These are phyloP conservation scores for Chrysodeixis includens DNA, from an alignment of 2,888 invertebrate genomes.

Conservation along the genomic window DNA sequence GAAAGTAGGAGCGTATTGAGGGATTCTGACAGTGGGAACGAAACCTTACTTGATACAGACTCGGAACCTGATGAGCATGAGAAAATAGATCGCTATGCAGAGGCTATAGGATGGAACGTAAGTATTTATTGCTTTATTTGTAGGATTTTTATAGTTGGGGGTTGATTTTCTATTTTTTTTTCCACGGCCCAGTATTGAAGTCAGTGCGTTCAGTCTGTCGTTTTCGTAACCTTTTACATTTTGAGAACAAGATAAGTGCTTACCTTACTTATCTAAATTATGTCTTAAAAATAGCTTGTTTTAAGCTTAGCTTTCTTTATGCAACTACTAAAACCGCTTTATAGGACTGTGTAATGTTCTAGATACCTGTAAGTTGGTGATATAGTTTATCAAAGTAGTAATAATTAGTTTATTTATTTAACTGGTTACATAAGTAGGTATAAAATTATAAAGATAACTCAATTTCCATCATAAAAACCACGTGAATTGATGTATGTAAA, in stretches of 20 bases:
- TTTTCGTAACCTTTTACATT: no score
- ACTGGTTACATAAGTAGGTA: not conserved
- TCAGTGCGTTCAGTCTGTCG: no score
- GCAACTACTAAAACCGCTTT: no score
- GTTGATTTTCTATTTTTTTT: no score
- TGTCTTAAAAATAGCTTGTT: no score
- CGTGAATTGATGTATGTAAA: conserved; percentile 11
- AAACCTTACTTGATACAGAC: conserved; percentile 90
- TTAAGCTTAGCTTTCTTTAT: no score
- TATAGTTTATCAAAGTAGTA: not conserved
- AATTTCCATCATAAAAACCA: conserved; percentile 1
- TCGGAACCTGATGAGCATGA: conserved; percentile 91
- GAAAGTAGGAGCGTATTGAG: conserved; percentile 76
- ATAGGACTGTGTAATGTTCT: no score
- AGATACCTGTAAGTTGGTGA: no score
- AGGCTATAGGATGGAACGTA: conserved; percentile 93
- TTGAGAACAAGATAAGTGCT: no score
- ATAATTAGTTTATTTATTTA: no score
- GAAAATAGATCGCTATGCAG: conserved; percentile 90
- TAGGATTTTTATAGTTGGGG: no score
- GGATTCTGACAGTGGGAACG: conserved; percentile 87
- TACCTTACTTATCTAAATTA: no score
- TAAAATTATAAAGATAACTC: conserved; percentile 6
- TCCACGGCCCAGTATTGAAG: not conserved
- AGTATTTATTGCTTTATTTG: conserved; percentile 77